Base-by-base conservation (phyloP, 2,113 vertebrate species). In the Cottus gobio region DNA sequence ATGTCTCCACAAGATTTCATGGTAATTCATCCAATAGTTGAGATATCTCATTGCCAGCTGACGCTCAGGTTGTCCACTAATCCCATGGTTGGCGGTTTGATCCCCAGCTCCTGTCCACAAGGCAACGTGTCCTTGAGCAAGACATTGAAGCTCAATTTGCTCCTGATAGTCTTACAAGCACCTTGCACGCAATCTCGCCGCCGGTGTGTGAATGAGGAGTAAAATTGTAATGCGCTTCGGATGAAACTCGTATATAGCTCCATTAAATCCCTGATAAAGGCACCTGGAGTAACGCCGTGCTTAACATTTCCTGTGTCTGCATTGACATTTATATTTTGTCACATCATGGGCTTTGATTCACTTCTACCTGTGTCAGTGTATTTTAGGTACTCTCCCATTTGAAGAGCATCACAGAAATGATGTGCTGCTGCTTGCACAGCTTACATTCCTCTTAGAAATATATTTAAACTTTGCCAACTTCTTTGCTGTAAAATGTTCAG, bases 401-500 rank as follows among this genome's bases (percentile, higher is more conserved):
- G 30, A 84, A 74, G 58, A 84, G 66, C 56, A 57, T 78, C 75
- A 56, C 42, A 71, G 37, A 37, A 58, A 48, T 69, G 44, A 87
- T 80, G 72, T 67, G 39, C 10, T n/a, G 48, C 75, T 63, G 64
- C 84, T 75, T 79, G 30, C 72, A 2, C 39, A 28, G 52, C 36
- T 81, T 65, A 50, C 50, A 46, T 46, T 62, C 68, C 16, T 28
- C 34, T 28, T 67, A 50, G 34, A 77, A 86, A 76, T 69, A 24
- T 54, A 58, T 76, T 58, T 70, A 30, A 81, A 90, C 80, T 28
- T 22, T 18, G 31, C 70, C 67, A 79, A 34, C 48, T 31, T 60
- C 28, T 69, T 65, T 71, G 52, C 82, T 80, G 79, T 84, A 56
- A 72, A 71, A 87, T 18, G 5, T 65, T 75, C 58, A 74, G 67